Percentiles rank a stretch among this genome's conserved stretches.
phyloP scores from a whole-genome alignment of 2,797 vertebrate species.

The Xiphophorus birchmanni region DNA sequence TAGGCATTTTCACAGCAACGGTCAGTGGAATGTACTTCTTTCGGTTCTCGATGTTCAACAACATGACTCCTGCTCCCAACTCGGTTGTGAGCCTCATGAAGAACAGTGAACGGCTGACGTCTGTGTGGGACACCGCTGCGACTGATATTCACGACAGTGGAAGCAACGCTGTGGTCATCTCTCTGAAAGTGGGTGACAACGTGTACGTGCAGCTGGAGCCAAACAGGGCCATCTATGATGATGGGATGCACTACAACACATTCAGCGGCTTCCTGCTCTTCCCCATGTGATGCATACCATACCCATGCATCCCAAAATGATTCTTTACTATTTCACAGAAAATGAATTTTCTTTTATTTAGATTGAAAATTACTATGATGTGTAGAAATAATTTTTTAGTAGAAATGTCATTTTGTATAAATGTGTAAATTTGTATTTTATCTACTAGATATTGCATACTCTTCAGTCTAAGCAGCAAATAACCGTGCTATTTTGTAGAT shows the following conservation, averaged over 20 bases:
- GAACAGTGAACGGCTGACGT: constrained; percentile 38
- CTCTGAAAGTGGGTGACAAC: constrained; percentile 58
- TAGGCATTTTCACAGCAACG: constrained; percentile 60
- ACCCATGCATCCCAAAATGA: no score
- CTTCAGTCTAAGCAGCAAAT: no score
- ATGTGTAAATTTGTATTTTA: no score
- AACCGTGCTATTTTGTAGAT: background rate
- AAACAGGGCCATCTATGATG: constrained; percentile 49
- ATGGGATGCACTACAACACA: constrained; percentile 52
- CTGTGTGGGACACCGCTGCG: constrained; percentile 50
- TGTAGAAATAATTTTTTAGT: background rate
- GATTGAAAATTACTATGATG: background rate
- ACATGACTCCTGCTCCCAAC: constrained; percentile 27
- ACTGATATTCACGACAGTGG: constrained; percentile 47
- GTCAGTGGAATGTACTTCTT: constrained; percentile 67
- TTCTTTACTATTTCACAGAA: background rate
- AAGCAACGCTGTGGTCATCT: constrained; percentile 63
- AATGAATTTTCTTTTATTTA: background rate
- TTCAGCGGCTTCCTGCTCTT: constrained; percentile 70
- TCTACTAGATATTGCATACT: no score
- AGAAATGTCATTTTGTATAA: background rate
- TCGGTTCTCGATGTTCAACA: constrained; percentile 64
- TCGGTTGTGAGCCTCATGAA: constrained; percentile 63
- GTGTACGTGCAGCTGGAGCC: constrained; percentile 49
- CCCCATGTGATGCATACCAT: constrained; percentile 10